phyloP scores from a whole-genome alignment of 2,113 vertebrate species.

The Labeo rohita region DNA sequence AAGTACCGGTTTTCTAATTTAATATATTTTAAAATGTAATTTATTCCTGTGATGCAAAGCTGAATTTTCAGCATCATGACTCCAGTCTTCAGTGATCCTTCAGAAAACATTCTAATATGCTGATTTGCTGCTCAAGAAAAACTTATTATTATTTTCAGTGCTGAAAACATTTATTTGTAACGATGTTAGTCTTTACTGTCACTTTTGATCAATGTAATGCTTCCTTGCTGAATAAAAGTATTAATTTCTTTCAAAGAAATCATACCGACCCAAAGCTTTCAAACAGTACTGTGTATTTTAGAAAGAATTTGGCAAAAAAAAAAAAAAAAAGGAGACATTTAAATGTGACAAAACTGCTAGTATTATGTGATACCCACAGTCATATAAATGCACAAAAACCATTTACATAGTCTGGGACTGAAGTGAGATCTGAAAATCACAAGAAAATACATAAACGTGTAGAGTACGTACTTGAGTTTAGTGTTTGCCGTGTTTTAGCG shows the following conservation, averaged over 20 bases:
- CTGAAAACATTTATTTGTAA: neutral
- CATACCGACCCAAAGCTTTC: neutral
- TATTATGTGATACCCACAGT: neutral
- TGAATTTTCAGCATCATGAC: neutral
- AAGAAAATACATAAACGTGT: neutral
- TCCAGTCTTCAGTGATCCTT: neutral
- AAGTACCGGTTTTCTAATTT: neutral
- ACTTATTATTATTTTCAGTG: neutral
- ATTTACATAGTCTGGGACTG: neutral
- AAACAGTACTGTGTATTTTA: neutral
- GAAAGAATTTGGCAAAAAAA: neutral
- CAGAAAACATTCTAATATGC: neutral
- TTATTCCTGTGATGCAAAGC: neutral
- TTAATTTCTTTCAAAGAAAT: neutral
- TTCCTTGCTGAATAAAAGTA: neutral
- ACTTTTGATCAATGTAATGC: neutral
- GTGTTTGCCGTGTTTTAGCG: conserved; percentile 95
- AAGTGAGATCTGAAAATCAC: neutral
- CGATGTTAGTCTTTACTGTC: too few relatives aligned
- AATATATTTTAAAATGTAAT: neutral
- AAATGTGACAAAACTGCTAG: neutral
- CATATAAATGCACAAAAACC: neutral
- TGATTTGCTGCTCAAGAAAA: neutral
- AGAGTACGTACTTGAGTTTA: conserved; percentile 92
- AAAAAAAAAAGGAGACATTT: too few relatives aligned